Evolutionary conservation across 2,113 vertebrate species (phyloP), one percentile per base, ranked within the genome.

Genomic region (Amazona guildingii): DNA sequence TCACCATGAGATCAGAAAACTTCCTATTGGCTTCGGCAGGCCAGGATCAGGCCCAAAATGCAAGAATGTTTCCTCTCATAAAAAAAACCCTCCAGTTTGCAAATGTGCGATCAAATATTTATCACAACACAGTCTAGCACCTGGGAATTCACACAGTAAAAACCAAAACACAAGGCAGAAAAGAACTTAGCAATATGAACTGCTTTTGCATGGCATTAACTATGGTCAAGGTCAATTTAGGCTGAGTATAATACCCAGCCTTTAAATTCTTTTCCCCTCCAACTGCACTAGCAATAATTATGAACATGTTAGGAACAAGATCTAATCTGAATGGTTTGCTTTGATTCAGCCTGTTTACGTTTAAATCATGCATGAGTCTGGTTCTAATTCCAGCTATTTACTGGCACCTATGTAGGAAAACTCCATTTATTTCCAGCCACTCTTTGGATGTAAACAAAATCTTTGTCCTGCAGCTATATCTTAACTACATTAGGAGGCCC

Each of bases 21-120:
- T 75, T 80, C 59, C 68, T 41, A 52, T 2, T 75, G 64, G n/a
- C 39, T 82, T 92, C 28, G 2, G 0, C 0, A 62, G 39, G 44
- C 39, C 24, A 83, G 39, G 83, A 84, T 17, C 52, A 54, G 66
- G 59, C 11, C 16, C 57, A 39, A 79, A 86, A 78, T 37, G 8
- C 16, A 64, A 82, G 63, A 92, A 76, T 6, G 18, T 13, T 20
- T 33, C 25, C 73, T 62, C 39, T 23, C 46, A 80, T 37, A 70
- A 82, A 74, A 83, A 41, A 85, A 5, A 7, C 0, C 16, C 27
- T 84, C 52, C 48, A 67, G 29, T 67, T 0, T 69, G 49, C n/a
- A 83, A 87, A 83, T 48, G 23, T 67, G 23, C 76, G 52, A 87
- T 87, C 57, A 94, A 59, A 91, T 91, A 96, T 96, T 95, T 97